phyloP scores from a whole-genome alignment of 2,113 vertebrate genomes.

The Gymnarchus niloticus region DNA sequence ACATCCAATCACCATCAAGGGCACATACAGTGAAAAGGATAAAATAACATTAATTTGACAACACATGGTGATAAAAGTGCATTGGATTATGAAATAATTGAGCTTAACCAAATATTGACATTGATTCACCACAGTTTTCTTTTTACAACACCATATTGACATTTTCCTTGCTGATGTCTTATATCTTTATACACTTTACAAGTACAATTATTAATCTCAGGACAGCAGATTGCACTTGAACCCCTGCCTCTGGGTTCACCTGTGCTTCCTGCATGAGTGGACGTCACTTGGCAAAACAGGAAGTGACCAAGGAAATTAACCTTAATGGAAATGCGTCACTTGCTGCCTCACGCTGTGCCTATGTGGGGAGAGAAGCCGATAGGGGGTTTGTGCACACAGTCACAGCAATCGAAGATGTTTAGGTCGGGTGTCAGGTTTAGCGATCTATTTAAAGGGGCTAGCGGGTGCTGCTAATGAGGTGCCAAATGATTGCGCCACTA shows the following conservation, averaged over 20 bases:
- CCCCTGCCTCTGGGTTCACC: not conserved
- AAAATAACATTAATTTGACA: not conserved
- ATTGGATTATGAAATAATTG: not conserved
- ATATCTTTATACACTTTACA: not conserved
- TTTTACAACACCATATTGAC: not conserved
- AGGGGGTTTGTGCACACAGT: not conserved
- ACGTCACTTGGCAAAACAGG: not conserved
- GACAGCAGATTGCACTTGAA: not conserved
- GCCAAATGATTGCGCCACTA: not conserved
- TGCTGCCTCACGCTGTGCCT: not conserved
- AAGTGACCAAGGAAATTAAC: slow-evolving; percentile 2
- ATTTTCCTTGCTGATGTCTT: not conserved
- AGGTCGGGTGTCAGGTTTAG: not conserved
- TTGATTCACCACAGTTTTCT: slow-evolving; percentile 4
- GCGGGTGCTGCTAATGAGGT: not conserved
- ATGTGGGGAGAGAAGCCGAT: not conserved
- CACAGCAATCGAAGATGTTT: not conserved
- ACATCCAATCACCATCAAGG: not conserved
- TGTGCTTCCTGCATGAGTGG: not conserved
- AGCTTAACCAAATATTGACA: not conserved
- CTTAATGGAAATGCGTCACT: not conserved
- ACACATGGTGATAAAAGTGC: not conserved
- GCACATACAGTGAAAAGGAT: not conserved
- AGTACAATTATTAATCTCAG: not conserved
- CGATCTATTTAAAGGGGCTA: not conserved